A percentile compares a stretch with the other conserved stretches of the same genome.
Conservation (phyloP, 2,113 vertebrate species). For the Leptodactylus fuscus region DNA sequence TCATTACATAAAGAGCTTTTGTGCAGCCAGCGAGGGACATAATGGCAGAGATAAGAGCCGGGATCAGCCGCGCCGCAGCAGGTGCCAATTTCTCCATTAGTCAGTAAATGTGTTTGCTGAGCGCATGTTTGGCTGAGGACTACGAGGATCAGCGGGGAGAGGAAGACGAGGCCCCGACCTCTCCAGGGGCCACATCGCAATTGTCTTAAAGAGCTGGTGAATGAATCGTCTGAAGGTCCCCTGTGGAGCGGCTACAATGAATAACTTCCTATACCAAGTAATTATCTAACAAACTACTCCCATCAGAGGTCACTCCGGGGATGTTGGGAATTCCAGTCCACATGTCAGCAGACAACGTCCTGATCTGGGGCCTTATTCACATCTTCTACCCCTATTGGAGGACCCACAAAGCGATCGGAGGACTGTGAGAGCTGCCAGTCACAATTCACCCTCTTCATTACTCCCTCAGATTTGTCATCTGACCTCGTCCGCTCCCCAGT, state of each 20-base stretch:
- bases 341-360: no score
- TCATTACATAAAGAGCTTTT: slow-evolving; percentile 26
- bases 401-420: no score
- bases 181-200: neutral
- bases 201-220: neutral
- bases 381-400: no score
- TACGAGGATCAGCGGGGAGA: neutral
- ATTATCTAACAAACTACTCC: no score
- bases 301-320: neutral
- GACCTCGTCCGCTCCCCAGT: no score
- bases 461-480: no score
- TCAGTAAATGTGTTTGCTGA: slow-evolving; percentile 30
- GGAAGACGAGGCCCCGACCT: neutral
- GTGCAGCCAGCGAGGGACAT: neutral
- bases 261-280: neutral
- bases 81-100: slow-evolving; percentile 42
- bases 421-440: no score
- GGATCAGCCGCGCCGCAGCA: neutral
- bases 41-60: slow-evolving; percentile 28
- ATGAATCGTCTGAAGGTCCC: neutral
- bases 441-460: no score
- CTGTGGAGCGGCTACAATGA: neutral
- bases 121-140: slow-evolving; percentile 3
- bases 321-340: no score
- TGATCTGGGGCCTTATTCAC: no score